Evolutionary conservation across 1,140 invertebrate genomes (phyloP), one percentile per base, ranked within the genome.

Genomic region (Phymastichus coffea): DNA sequence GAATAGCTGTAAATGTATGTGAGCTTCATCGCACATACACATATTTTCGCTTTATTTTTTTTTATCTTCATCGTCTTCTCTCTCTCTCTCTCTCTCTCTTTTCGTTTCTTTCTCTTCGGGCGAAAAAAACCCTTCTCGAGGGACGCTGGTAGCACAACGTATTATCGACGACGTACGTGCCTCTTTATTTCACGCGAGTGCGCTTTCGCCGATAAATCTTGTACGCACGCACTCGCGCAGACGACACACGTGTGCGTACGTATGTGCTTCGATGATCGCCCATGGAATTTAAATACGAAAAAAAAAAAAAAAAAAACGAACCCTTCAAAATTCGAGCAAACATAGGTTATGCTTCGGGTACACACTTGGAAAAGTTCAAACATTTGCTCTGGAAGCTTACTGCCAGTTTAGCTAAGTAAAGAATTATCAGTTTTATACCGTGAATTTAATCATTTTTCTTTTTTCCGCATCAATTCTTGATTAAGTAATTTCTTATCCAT

Each of bases 121-220:
- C 20, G 3, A 25, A n/a, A n/a, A n/a, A n/a, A 25, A 33, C 22
- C 10, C 23, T 28, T 17, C 30, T 57, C 30, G 9, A n/a, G 14
- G 15, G 3, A 12, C 23, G 22, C 28, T 48, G 44, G 46, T 35
- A 49, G 33, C 25, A 48, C 46, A 35, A 49, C 33, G 46, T 35
- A 57, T 48, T 57, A 49, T 48, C 46, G 23, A 20, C 33, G 55
- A 57, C 55, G 55, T 49, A 48, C 33, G 46, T 49, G 44, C 44
- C 35, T 56, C 53, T 56, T 57, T 57, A 57, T 57, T 56, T 57
- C 44, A 40, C 35, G 28, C 30, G 35, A 48, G 15, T 14, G 14
- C 44, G 35, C 23, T 30, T 20, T 23, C n/a, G 8, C 9, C 30
- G 35, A 57, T 57, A 57, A 57, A 48, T 57, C 55, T 57, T 33